Conservation (phyloP, 2,888 invertebrate species). For the Leptogaster cylindrica region DNA sequence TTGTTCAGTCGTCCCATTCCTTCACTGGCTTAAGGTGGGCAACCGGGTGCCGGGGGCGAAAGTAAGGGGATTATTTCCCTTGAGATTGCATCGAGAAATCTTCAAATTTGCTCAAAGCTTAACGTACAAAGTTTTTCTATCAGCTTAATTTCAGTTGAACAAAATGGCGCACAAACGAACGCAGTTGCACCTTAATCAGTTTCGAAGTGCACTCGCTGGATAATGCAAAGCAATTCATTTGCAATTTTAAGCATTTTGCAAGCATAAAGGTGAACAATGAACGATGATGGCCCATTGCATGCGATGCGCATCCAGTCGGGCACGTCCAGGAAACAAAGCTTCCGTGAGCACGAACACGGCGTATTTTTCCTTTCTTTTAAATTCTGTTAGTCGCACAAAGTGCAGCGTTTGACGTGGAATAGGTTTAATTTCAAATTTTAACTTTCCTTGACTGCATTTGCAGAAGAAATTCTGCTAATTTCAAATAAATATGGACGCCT, state of each 20-base stretch:
- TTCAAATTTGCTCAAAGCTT: background rate
- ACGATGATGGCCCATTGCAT: too few species aligned
- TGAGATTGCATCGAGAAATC: background rate
- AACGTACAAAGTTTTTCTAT: slow-evolving; percentile 1
- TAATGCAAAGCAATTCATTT: slow-evolving; percentile 27
- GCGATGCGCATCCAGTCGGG: too few species aligned
- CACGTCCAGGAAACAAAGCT: too few species aligned
- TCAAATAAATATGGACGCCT: too few species aligned
- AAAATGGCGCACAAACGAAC: slow-evolving; percentile 1
- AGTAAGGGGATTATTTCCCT: background rate
- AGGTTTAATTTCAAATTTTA: too few species aligned
- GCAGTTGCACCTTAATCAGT: slow-evolving; percentile 23
- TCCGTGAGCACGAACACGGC: too few species aligned
- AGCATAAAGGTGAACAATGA: background rate
- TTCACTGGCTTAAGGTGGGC: background rate
- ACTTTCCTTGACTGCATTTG: too few species aligned
- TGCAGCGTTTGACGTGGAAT: too few species aligned
- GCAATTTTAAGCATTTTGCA: slow-evolving; percentile 21
- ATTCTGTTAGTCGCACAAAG: too few species aligned
- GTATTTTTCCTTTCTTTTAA: too few species aligned
- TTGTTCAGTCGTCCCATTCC: background rate
- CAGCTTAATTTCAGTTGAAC: background rate
- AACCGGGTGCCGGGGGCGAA: background rate
- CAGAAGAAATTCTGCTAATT: too few species aligned
- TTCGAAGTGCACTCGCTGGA: slow-evolving; percentile 16